phyloP scores from a whole-genome alignment of 2,888 invertebrate genomes.

The Drosophila ustulata region DNA sequence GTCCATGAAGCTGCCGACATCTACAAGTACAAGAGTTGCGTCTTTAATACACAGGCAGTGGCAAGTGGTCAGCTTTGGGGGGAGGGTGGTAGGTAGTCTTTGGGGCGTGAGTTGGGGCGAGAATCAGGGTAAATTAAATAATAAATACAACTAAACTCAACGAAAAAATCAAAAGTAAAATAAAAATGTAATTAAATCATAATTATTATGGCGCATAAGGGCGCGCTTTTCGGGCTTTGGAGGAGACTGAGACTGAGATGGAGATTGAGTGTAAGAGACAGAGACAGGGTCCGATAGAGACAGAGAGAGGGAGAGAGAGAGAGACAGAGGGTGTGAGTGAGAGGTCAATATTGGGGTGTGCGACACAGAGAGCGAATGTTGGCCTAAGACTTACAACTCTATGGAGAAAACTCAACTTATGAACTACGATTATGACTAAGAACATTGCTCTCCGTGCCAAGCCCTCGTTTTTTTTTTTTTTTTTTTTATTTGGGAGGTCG shows the following conservation, averaged over 20 bases:
- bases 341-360: not conserved
- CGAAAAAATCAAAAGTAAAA: slow-evolving; percentile 17
- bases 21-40: slow-evolving; percentile 79
- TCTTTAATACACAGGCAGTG: slow-evolving; percentile 58
- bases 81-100: not conserved
- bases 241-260: slow-evolving; percentile 18
- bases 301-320: not conserved
- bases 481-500: slow-evolving; percentile 8
- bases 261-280: slow-evolving; percentile 22
- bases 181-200: slow-evolving; percentile 16
- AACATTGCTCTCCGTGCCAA: slow-evolving; percentile 28
- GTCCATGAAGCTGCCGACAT: slow-evolving; percentile 82
- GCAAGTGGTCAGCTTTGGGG: slow-evolving; percentile 4
- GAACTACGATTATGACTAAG: slow-evolving; percentile 12
- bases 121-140: slow-evolving; percentile 11
- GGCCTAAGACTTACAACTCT: slow-evolving; percentile 23
- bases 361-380: slow-evolving; percentile 27
- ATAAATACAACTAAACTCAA: slow-evolving; percentile 27
- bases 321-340: not conserved
- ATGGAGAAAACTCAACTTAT: slow-evolving; percentile 25
- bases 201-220: not conserved
- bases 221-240: not conserved
- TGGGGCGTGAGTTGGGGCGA: slow-evolving; percentile 1
- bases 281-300: slow-evolving; percentile 2
- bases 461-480: not conserved